Percentiles rank a stretch among this genome's conserved stretches.
These are phyloP conservation scores for Pocillopora verrucosa DNA, from an alignment of 64 coral and sea anemone species.

Conservation along the genomic window DNA sequence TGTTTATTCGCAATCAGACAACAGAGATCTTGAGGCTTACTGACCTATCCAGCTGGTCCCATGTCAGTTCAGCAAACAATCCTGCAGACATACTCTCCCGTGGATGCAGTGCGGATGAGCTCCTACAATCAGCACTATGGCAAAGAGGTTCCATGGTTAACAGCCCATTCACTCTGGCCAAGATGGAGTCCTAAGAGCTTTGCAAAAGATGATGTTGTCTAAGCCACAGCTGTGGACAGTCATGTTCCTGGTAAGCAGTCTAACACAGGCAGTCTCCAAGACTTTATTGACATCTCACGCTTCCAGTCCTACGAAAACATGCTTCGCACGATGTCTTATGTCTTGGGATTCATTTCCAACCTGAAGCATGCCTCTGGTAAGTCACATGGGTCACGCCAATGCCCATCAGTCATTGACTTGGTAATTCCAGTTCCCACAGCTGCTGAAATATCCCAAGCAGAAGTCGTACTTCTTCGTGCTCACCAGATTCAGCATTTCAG, in stretches of 20 bases:
- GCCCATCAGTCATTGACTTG: neutral
- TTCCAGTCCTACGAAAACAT: neutral
- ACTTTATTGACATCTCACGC: neutral
- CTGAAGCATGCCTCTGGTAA: neutral
- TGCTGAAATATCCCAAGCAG: neutral
- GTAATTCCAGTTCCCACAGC: slow-evolving; percentile 5
- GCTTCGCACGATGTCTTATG: neutral
- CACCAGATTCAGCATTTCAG: neutral
- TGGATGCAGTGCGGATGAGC: slow-evolving; percentile 53
- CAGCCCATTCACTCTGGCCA: neutral
- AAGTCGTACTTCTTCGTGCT: neutral
- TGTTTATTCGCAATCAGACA: slow-evolving; percentile 54
- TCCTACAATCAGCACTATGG: neutral
- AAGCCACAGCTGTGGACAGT: neutral
- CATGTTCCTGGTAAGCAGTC: neutral
- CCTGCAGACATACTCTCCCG: slow-evolving; percentile 52
- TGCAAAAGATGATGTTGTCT: neutral
- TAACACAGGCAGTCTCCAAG: slow-evolving; percentile 1
- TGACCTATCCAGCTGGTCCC: slow-evolving; percentile 54
- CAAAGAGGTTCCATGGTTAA: slow-evolving; percentile 3
- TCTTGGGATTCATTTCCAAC: slow-evolving; percentile 25
- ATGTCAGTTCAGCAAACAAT: slow-evolving; percentile 62
- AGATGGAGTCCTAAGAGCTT: neutral
- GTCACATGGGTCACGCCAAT: neutral
- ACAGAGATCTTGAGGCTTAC: slow-evolving; percentile 54